Conservation (phyloP, 2,113 vertebrate genomes). For the Procapra przewalskii region DNA sequence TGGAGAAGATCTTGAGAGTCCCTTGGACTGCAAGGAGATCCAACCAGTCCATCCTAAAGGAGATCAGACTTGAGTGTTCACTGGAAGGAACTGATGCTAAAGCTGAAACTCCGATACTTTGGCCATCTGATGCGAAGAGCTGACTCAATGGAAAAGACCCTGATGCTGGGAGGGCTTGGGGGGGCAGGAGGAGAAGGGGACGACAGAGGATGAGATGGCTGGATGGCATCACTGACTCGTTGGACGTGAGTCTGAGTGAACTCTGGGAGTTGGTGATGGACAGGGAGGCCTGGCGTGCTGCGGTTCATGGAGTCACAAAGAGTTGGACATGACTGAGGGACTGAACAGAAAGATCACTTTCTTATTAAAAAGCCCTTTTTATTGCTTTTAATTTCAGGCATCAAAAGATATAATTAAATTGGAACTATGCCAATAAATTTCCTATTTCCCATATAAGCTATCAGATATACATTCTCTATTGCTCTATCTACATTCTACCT, state of each 20-base stretch:
- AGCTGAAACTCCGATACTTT: not conserved
- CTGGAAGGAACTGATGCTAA: not conserved
- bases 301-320: not conserved
- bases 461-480: not conserved
- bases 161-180: not conserved
- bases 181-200: not conserved
- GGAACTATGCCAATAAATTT: constrained; percentile 6
- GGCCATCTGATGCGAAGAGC: not conserved
- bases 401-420: not conserved
- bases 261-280: not conserved
- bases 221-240: not conserved
- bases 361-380: constrained; percentile 18
- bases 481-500: not conserved
- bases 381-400: constrained; percentile 19
- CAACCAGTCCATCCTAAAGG: not conserved
- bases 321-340: not conserved
- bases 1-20: not conserved
- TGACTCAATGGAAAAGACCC: not conserved
- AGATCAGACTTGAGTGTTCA: not conserved
- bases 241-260: not conserved
- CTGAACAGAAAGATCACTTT: not conserved
- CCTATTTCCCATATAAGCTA: not conserved
- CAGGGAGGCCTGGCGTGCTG: not conserved
- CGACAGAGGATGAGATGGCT: not conserved
- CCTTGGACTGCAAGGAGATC: not conserved